These are phyloP conservation scores for Catharus fuscescens DNA, from an alignment of 2,113 vertebrate genomes.

Conservation along the genomic window DNA sequence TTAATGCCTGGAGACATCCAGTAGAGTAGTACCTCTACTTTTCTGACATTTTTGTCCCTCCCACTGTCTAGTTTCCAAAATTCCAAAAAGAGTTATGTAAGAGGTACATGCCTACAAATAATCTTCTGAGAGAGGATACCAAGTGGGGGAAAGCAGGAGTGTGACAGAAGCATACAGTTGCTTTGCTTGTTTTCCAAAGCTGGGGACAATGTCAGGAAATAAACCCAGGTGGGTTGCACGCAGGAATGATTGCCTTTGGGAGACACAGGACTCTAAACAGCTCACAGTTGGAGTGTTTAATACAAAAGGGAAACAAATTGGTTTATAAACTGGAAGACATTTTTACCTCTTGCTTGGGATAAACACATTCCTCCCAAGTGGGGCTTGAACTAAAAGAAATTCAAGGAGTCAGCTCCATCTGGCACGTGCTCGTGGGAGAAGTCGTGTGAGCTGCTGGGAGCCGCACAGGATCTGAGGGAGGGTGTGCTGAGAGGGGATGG, in stretches of 20 bases:
- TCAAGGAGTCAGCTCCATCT: neutral
- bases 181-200: neutral
- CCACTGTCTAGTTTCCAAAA: neutral
- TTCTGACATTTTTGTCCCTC: neutral
- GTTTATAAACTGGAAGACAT: neutral
- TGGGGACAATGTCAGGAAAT: neutral
- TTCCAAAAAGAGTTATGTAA: neutral
- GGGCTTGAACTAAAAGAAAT: neutral
- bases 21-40: neutral
- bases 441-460: neutral
- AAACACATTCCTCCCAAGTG: neutral
- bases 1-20: neutral
- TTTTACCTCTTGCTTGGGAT: neutral
- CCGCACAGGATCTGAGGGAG: neutral
- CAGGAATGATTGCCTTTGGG: neutral
- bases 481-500: neutral
- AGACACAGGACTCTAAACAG: neutral
- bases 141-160: neutral
- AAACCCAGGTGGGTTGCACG: neutral
- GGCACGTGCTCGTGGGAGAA: accelerated
- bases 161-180: neutral
- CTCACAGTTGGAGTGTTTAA: neutral
- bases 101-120: neutral
- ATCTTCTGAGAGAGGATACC: neutral
- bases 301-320: neutral